Percentiles rank a stretch among this genome's conserved stretches.
Conservation (phyloP, 2,113 vertebrate genomes). For the Morone chrysops region DNA sequence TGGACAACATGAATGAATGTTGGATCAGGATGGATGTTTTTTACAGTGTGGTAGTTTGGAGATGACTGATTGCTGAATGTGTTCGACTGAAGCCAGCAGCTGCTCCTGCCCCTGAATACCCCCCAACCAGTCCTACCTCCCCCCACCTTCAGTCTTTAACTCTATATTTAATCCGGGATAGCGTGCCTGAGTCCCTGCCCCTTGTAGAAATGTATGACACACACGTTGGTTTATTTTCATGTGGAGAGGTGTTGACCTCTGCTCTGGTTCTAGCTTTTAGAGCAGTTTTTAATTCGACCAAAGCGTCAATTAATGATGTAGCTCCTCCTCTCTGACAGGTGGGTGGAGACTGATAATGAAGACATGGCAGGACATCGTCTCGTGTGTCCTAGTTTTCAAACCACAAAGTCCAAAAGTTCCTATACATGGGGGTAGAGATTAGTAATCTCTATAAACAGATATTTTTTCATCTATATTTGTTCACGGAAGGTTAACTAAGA, state of each 20-base stretch:
- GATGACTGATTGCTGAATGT: constrained; percentile 22
- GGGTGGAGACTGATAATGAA: not conserved
- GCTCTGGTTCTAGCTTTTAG: constrained; percentile 35
- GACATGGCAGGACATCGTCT: not conserved
- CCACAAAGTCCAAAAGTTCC: no score
- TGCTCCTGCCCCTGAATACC: constrained; percentile 54
- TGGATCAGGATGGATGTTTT: not conserved
- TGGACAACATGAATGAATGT: not conserved
- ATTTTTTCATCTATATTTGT: no score
- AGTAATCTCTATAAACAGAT: no score
- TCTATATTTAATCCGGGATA: constrained; percentile 68
- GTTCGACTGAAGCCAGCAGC: constrained; percentile 76
- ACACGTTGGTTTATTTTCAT: constrained; percentile 38
- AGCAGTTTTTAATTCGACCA: constrained; percentile 33
- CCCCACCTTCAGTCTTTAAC: constrained; percentile 7
- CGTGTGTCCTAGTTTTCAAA: no score
- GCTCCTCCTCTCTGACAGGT: not conserved
- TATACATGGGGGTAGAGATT: no score
- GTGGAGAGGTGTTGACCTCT: constrained; percentile 26
- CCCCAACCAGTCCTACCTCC: not conserved
- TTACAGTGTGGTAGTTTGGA: not conserved
- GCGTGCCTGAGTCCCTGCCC: constrained; percentile 14
- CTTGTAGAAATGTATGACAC: constrained; percentile 6
- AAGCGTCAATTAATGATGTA: not conserved
- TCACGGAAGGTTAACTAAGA: no score